Evolutionary conservation across 1,140 invertebrate genomes (phyloP).

Genomic region (Panulirus ornatus): DNA sequence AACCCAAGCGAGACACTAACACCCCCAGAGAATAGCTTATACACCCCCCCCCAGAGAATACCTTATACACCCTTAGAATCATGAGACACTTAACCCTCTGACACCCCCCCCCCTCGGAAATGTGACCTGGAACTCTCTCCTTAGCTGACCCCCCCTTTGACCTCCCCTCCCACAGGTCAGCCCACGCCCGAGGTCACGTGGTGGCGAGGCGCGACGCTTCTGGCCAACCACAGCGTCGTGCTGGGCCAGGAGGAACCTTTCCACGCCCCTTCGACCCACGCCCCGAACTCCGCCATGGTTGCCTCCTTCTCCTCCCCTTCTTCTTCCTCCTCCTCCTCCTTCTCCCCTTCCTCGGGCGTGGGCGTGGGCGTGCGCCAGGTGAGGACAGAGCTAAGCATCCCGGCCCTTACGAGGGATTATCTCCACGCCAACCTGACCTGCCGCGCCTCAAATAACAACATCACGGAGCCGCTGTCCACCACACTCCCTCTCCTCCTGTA

Average conservation of each 20-base stretch:
- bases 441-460: slow-evolving; percentile 49
- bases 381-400: slow-evolving; percentile 45
- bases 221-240: slow-evolving; percentile 43
- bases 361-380: slow-evolving; percentile 32
- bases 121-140: too few relatives aligned
- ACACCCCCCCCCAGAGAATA: too few relatives aligned
- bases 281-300: background rate
- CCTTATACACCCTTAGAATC: too few relatives aligned
- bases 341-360: background rate
- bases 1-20: too few relatives aligned
- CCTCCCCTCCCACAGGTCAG: slow-evolving; percentile 16
- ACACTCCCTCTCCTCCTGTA: slow-evolving; percentile 25
- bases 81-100: too few relatives aligned
- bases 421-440: slow-evolving; percentile 56
- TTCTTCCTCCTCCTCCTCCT: background rate
- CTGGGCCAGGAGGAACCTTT: slow-evolving; percentile 2
- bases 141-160: background rate
- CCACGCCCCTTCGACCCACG: background rate
- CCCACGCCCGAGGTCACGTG: slow-evolving; percentile 58
- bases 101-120: too few relatives aligned
- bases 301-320: background rate
- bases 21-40: too few relatives aligned
- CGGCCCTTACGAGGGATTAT: slow-evolving; percentile 44
- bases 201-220: slow-evolving; percentile 57
- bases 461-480: slow-evolving; percentile 51